phyloP scores from a whole-genome alignment of 2,888 invertebrate species.

The Caenorhabditis zanzibari region DNA sequence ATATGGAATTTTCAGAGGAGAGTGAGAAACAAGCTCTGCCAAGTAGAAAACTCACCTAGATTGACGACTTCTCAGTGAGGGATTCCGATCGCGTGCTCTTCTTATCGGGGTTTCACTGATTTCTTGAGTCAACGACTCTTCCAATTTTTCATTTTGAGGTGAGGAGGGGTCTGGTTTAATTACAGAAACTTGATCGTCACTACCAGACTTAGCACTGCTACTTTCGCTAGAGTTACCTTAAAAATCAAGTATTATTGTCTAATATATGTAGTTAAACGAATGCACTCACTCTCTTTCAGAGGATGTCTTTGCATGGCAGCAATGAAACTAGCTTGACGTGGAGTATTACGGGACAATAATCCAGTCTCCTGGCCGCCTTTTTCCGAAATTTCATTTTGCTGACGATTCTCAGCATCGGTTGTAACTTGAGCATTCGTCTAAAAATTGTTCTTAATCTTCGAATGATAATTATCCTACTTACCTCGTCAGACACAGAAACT shows the following conservation, averaged over 20 bases:
- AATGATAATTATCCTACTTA: background rate
- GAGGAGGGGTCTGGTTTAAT: constrained; percentile 2
- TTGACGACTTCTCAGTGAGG: constrained; percentile 40
- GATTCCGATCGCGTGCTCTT: constrained; percentile 9
- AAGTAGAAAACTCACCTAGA: constrained; percentile 35
- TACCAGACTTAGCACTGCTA: background rate
- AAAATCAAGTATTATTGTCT: constrained; percentile 12
- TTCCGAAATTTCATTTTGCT: background rate
- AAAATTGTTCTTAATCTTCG: background rate
- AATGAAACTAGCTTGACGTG: constrained; percentile 73
- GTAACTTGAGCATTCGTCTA: background rate
- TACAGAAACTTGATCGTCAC: background rate
- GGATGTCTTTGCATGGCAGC: constrained; percentile 65
- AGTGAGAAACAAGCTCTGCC: background rate
- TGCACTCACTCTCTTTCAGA: constrained; percentile 60
- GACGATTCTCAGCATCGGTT: constrained; percentile 10
- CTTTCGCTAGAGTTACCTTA: constrained; percentile 24
- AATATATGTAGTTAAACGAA: too few species aligned
- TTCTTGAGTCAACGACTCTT: constrained; percentile 5
- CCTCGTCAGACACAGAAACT: background rate
- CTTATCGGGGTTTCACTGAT: constrained; percentile 46
- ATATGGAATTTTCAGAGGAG: background rate
- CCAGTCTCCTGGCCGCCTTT: background rate
- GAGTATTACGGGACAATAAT: constrained; percentile 49
- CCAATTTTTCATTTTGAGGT: background rate